phyloP scores from a whole-genome alignment of 2,888 invertebrate species.

The Disparrhopalites patrizii region DNA sequence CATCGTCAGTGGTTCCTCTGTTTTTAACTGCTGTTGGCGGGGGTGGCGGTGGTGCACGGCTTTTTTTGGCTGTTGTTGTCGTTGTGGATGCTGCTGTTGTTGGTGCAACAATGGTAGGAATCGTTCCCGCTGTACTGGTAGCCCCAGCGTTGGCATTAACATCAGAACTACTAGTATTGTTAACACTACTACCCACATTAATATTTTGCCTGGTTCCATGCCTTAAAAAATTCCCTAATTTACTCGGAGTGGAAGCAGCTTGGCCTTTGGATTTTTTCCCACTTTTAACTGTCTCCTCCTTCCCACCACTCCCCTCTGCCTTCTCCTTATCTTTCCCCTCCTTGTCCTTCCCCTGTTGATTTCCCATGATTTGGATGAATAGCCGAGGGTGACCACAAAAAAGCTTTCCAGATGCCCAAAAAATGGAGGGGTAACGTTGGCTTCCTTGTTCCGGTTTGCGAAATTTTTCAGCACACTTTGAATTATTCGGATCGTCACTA shows the following conservation, averaged over 20 bases:
- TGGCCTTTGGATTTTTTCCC: constrained; percentile 17
- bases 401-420: constrained; percentile 17
- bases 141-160: neutral
- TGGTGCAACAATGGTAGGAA: neutral
- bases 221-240: constrained; percentile 19
- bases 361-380: constrained; percentile 36
- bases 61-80: constrained; percentile 23
- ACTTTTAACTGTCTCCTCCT: constrained; percentile 12
- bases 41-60: constrained; percentile 30
- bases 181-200: neutral
- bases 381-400: constrained; percentile 33
- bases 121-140: neutral
- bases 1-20: neutral
- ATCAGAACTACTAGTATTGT: neutral
- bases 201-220: constrained; percentile 12
- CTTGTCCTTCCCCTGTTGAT: constrained; percentile 40
- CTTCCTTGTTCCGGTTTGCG: neutral
- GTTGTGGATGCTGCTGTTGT: neutral
- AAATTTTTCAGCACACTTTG: neutral
- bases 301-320: neutral
- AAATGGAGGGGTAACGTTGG: constrained; percentile 23
- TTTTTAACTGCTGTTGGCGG: constrained; percentile 8
- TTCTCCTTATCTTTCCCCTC: neutral
- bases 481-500: neutral
- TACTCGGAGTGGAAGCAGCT: constrained; percentile 9